Base-by-base conservation (phyloP, 2,113 vertebrate genomes). In the Cairina moschata region DNA sequence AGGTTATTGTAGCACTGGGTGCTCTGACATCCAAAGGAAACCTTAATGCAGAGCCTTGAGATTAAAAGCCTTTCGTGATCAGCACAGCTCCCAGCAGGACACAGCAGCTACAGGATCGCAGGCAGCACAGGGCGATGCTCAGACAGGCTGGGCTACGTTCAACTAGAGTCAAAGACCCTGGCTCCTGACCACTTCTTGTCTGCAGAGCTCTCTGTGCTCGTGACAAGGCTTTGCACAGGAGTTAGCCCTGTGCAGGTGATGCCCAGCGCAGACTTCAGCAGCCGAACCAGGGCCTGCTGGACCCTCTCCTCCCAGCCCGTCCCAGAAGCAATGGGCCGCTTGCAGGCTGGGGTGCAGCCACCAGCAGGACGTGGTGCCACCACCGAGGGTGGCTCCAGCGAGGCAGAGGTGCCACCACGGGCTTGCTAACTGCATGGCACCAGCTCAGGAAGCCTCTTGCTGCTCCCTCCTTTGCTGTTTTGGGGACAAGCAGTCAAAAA, bases 351-450 rank as follows among this genome's bases (percentile, higher is more conserved):
- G 34, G 32, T 31, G 23, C 59, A 26, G n/a, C 10, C 22, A 38
- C 29, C 34, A 52, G 62, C 48, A n/a, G 62, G 36, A 66, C 17
- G 9, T 23, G 6, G 22, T 20, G 11, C 42, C 36, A 17, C 29
- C 7, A 4, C 31, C 10, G 17, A 54, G 63, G 36, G 29, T 25
- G 50, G 52, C 66, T 56, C 38, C 55, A 23, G 59, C 0, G 3
- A 44, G 36, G 60, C 42, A 38, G 28, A 5, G 13, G 21, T n/a
- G 38, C 26, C 26, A 9, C 8, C 40, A 72, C 3, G 1, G 34
- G 32, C 21, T 25, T 48, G 52, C 17, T 28, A 7, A 3, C n/a
- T 2, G 0, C 0, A 0, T 6, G 31, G 26, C 23, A 23, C 40
- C 18, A 32, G 42, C 76, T 13, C 3, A 1, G 40, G 71, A 40